Evolutionary conservation across 2,113 vertebrate species (phyloP).

Genomic region (Eira barbara): DNA sequence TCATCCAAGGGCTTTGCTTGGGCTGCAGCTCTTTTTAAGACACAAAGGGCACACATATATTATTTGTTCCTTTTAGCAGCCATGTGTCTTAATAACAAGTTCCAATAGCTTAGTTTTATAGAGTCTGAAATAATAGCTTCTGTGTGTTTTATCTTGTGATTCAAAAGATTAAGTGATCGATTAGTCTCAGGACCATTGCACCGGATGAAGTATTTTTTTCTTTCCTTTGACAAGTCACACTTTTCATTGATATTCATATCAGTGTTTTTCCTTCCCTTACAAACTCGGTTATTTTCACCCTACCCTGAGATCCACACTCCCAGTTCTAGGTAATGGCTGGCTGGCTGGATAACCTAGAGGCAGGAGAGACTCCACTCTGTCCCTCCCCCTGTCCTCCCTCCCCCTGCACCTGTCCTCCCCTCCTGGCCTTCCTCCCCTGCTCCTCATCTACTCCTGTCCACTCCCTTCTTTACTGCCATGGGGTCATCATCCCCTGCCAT

Average conservation of each 20-base stretch:
- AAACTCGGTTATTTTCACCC: background rate
- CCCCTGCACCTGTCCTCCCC: fast-evolving
- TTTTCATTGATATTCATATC: background rate
- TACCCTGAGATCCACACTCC: background rate
- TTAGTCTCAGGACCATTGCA: background rate
- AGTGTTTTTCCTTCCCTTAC: background rate
- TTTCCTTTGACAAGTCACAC: background rate
- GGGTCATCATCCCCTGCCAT: background rate
- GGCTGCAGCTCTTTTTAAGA: background rate
- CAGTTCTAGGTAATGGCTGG: background rate
- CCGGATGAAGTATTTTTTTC: background rate
- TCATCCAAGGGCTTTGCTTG: background rate
- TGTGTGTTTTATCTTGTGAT: background rate
- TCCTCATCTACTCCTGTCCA: fast-evolving
- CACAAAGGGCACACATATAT: background rate
- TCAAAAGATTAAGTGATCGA: background rate
- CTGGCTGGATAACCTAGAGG: fast-evolving
- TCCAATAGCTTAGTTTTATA: background rate
- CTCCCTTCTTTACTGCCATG: background rate
- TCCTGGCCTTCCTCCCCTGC: background rate
- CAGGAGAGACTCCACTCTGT: fast-evolving
- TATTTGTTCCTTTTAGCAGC: background rate
- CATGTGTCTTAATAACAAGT: background rate
- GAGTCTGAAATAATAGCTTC: background rate
- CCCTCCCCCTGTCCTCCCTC: fast-evolving